A percentile compares a stretch with the other conserved stretches of the same genome.
These are phyloP conservation scores for Plutomurus gul DNA, from an alignment of 1,140 invertebrate genomes.

Conservation along the genomic window DNA sequence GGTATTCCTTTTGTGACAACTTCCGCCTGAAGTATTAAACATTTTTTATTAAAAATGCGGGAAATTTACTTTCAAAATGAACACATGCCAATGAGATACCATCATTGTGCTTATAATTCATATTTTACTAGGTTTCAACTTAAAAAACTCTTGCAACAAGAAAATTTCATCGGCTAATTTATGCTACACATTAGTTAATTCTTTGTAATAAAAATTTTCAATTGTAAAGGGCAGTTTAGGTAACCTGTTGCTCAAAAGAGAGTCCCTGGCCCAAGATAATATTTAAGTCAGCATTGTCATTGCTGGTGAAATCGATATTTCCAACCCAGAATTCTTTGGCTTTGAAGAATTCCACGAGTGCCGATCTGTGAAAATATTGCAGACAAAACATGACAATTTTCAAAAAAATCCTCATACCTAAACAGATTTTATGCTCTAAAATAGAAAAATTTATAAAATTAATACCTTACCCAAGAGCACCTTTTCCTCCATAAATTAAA, in stretches of 20 bases:
- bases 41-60: neutral
- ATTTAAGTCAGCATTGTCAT: constrained; percentile 88
- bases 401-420: neutral
- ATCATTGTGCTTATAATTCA: too few relatives aligned
- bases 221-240: neutral
- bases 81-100: neutral
- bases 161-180: neutral
- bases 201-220: neutral
- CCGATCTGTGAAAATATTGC: constrained; percentile 29
- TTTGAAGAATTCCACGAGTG: constrained; percentile 49
- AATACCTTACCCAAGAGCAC: neutral
- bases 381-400: too few relatives aligned
- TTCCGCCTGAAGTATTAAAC: neutral
- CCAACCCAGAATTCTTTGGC: constrained; percentile 74
- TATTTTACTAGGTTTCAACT: too few relatives aligned
- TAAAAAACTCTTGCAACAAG: neutral
- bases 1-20: neutral
- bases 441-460: neutral
- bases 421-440: too few relatives aligned
- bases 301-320: constrained; percentile 85
- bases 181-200: neutral
- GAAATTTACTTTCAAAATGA: neutral
- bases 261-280: constrained; percentile 78
- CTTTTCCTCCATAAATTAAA: constrained; percentile 52
- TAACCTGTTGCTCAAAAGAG: constrained; percentile 77